Evolutionary conservation across 2,888 invertebrate genomes (phyloP).

Genomic region (Cremastobaeus sp.): DNA sequence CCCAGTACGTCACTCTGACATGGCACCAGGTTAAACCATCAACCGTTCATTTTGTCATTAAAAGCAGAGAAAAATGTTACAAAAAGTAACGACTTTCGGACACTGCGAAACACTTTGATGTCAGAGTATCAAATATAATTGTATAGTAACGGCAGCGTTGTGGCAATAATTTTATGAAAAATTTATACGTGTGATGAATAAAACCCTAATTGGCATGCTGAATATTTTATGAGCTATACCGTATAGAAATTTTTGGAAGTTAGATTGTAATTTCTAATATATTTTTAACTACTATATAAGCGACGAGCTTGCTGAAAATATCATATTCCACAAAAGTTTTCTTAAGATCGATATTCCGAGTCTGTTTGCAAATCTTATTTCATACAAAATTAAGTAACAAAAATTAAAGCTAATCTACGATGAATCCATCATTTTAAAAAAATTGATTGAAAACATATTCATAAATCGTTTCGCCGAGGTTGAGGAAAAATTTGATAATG

Average conservation of each 20-base stretch:
- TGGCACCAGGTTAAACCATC: conserved; percentile 11
- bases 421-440: too few relatives aligned
- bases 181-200: conserved; percentile 24
- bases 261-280: too few relatives aligned
- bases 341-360: too few relatives aligned
- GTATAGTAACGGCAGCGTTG: conserved; percentile 14
- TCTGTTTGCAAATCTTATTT: too few relatives aligned
- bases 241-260: conserved; percentile 4
- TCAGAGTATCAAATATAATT: conserved; percentile 31
- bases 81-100: conserved; percentile 18
- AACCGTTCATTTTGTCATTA: conserved; percentile 41
- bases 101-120: not conserved
- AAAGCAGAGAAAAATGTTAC: conserved; percentile 19
- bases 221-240: conserved; percentile 9
- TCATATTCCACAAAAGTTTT: too few relatives aligned
- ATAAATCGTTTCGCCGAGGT: too few relatives aligned
- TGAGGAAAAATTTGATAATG: too few relatives aligned
- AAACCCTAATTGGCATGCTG: conserved; percentile 8
- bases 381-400: too few relatives aligned
- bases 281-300: too few relatives aligned
- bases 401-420: too few relatives aligned
- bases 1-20: conserved; percentile 27
- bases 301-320: too few relatives aligned
- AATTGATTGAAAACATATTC: too few relatives aligned
- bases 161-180: conserved; percentile 22